phyloP scores from a whole-genome alignment of 2,113 vertebrate genomes.

The Peromyscus leucopus region DNA sequence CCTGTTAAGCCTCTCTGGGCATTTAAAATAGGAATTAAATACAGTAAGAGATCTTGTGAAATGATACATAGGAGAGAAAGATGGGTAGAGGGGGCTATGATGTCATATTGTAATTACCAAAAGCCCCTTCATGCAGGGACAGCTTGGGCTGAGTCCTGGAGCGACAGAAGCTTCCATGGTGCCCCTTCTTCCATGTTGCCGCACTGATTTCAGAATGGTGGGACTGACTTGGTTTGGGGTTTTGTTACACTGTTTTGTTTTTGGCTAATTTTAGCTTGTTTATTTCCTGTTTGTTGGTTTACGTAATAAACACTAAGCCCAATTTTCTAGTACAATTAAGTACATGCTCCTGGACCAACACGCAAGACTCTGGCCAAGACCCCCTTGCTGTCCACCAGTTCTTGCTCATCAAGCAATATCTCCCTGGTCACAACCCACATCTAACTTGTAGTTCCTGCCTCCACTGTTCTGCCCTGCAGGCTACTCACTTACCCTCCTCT shows the following conservation, averaged over 20 bases:
- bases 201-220: background rate
- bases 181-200: background rate
- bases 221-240: background rate
- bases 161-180: background rate
- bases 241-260: background rate
- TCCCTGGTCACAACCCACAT: background rate
- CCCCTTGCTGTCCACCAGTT: background rate
- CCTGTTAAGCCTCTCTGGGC: background rate
- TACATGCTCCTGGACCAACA: background rate
- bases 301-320: constrained; percentile 15
- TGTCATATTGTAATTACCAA: accelerated
- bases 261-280: background rate
- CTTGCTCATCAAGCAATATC: background rate
- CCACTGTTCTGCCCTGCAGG: background rate
- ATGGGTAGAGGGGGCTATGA: accelerated
- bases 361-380: background rate
- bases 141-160: background rate
- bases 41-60: background rate
- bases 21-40: background rate
- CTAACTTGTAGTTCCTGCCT: background rate
- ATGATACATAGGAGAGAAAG: background rate
- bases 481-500: background rate
- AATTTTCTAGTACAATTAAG: background rate
- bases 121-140: background rate
- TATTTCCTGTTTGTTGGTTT: background rate